Base-by-base conservation (phyloP, 2,113 vertebrate genomes). In the Chaetorhynchus papuensis region DNA sequence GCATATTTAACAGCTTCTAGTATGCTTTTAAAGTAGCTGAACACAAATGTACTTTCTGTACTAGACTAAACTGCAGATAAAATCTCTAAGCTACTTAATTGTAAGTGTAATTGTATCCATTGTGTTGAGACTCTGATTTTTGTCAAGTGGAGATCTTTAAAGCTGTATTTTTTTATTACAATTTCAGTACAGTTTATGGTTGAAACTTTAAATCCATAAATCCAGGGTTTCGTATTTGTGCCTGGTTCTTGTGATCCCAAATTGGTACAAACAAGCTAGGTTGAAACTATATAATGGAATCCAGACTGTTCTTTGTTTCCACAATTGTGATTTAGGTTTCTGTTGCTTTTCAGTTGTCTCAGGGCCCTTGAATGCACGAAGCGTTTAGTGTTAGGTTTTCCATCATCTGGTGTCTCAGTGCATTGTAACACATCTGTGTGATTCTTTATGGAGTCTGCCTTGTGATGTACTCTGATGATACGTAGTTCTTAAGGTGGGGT, bases 361-460 rank as follows among this genome's bases (percentile, higher is more conserved):
- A 35, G 41, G 31, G 10, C 28, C 41, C 6, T 53, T 31, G 31
- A 82, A 37, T 66, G 23, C 15, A 12, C 0, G 0, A 66, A 45
- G 31, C 5, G 6, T 70, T 85, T 24, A 63, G 17, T 33, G 6
- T 66, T 78, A 35, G 15, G 3, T 75, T 88, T 94, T 69, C 45
- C 5, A 1, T 63, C 0, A 0, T 59, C 19, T 72, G n/a, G 2
- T 54, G 33, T 52, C 60, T 81, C 9, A 33, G 15, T 57, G n/a
- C 15, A 6, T 17, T 70, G 19, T 41, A 28, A 30, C 16, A 18
- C 4, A 12, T 68, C 9, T 65, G 3, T 87, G 16, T 44, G 52
- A 54, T 41, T 93, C 30, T 41, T 66, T 3, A 41, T 24, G 33
- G 28, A 70, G 37, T 53, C 37, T 9, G 2, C 35, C 15, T 74